phyloP scores from a whole-genome alignment of 2,888 invertebrate species.

The Merodon equestris region DNA sequence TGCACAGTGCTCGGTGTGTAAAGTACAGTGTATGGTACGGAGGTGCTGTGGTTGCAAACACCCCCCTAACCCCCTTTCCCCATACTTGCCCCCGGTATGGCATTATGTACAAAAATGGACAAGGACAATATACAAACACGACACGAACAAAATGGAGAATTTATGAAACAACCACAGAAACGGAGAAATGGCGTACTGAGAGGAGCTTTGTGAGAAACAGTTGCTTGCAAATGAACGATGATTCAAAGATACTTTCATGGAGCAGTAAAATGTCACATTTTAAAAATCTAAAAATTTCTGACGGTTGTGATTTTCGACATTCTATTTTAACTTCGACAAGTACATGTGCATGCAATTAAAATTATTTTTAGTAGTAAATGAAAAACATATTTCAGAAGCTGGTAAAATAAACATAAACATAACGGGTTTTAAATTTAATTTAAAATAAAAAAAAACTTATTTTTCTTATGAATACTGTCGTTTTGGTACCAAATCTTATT shows the following conservation, averaged over 20 bases:
- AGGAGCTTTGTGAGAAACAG: constrained; percentile 49
- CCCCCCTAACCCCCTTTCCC: too few relatives aligned
- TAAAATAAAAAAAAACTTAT: too few relatives aligned
- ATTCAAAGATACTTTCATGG: not conserved
- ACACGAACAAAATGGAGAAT: constrained; percentile 27
- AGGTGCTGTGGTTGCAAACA: constrained; percentile 1
- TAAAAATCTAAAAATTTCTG: not conserved
- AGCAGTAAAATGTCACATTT: not conserved
- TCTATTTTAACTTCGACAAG: too few relatives aligned
- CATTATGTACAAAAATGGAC: constrained; percentile 56
- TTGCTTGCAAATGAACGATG: constrained; percentile 45
- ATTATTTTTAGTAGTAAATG: too few relatives aligned
- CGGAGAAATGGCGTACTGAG: constrained; percentile 44
- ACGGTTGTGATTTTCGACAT: too few relatives aligned
- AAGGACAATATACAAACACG: constrained; percentile 43
- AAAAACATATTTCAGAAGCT: too few relatives aligned
- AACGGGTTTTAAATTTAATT: too few relatives aligned
- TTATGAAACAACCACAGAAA: constrained; percentile 21
- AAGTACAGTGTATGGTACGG: constrained; percentile 1
- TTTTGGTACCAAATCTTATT: too few relatives aligned
- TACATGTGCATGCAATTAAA: too few relatives aligned
- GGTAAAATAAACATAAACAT: too few relatives aligned
- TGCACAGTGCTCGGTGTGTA: not conserved
- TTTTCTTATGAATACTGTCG: too few relatives aligned
- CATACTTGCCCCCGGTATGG: constrained; percentile 24